Evolutionary conservation across 2,113 vertebrate species (phyloP).

Genomic region (Neotoma lepida): DNA sequence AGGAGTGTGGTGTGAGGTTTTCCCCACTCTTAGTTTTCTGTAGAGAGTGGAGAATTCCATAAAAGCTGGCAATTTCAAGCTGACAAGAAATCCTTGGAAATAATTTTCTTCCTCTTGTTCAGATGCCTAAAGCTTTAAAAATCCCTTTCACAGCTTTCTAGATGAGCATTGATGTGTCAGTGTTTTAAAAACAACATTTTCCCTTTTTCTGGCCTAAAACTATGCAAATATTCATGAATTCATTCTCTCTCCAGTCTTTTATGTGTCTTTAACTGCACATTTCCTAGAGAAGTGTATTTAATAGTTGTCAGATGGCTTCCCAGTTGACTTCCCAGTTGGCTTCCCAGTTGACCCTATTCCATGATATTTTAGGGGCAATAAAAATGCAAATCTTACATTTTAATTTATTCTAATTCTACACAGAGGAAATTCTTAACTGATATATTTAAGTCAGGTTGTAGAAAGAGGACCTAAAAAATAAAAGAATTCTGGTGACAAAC

Average conservation of each 20-base stretch:
- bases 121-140: conserved; percentile 39
- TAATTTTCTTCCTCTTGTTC: conserved; percentile 70
- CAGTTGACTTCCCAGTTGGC: conserved; percentile 12
- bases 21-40: neutral
- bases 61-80: conserved; percentile 58
- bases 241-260: neutral
- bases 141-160: neutral
- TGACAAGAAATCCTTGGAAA: conserved; percentile 48
- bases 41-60: neutral
- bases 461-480: conserved; percentile 3
- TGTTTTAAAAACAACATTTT: conserved; percentile 57
- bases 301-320: conserved; percentile 49
- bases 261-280: neutral
- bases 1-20: neutral
- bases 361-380: conserved; percentile 5
- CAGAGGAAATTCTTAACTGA: conserved; percentile 37
- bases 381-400: conserved; percentile 23
- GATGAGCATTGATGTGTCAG: neutral
- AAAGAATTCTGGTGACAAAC: neutral
- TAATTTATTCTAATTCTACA: conserved; percentile 39
- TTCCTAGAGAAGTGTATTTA: conserved; percentile 41
- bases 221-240: conserved; percentile 8
- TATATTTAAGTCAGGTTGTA: conserved; percentile 7
- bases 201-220: conserved; percentile 23
- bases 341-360: neutral